These are phyloP conservation scores for Acanthochromis polyacanthus DNA, from an alignment of 2,113 vertebrate genomes.

Conservation along the genomic window DNA sequence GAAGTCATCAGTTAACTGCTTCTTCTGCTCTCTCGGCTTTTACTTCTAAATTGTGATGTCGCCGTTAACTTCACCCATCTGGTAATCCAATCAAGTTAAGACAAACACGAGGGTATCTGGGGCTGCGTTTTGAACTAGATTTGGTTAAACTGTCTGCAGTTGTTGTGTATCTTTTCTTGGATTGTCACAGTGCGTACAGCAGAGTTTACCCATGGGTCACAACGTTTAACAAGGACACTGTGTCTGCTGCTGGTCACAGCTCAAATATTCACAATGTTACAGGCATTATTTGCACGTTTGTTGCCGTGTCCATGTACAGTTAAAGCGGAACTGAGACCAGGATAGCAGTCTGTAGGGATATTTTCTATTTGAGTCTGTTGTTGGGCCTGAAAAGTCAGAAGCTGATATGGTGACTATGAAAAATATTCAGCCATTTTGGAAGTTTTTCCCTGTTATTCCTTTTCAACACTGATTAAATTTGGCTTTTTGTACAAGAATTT, in stretches of 20 bases:
- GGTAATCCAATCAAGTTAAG: slow-evolving; percentile 8
- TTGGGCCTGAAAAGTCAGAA: too few species aligned
- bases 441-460: too few species aligned
- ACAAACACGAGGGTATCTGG: slow-evolving; percentile 34
- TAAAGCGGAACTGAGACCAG: not conserved
- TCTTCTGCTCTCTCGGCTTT: slow-evolving; percentile 12
- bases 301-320: not conserved
- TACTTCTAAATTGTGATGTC: slow-evolving; percentile 8
- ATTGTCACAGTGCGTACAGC: not conserved
- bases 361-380: too few species aligned
- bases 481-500: too few species aligned
- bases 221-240: not conserved
- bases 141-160: slow-evolving; percentile 14
- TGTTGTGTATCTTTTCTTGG: slow-evolving; percentile 16
- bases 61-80: slow-evolving; percentile 30
- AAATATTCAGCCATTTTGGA: too few species aligned
- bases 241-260: not conserved
- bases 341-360: too few species aligned
- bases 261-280: not conserved
- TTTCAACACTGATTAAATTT: too few species aligned
- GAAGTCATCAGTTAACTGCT: slow-evolving; percentile 12
- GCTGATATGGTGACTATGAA: too few species aligned
- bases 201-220: not conserved
- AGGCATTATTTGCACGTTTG: not conserved
- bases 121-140: slow-evolving; percentile 54